Conservation (phyloP, 2,797 vertebrate genomes). For the Labeo calbasu region DNA sequence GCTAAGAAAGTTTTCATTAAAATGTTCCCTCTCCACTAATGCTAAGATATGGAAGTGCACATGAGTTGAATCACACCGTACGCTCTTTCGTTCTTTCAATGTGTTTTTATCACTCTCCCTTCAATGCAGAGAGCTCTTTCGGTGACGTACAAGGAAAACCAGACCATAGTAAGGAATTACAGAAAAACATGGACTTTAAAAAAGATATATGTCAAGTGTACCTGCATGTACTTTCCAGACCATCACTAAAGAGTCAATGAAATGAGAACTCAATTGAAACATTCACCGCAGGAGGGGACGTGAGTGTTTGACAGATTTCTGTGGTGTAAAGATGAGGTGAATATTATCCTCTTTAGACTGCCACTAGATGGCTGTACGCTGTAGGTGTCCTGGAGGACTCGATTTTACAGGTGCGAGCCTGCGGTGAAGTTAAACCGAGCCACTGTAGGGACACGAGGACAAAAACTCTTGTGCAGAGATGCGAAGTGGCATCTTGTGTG, state of each 20-base stretch:
- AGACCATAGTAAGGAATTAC: not conserved
- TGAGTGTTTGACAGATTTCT: not conserved
- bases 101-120: not conserved
- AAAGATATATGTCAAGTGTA: not conserved
- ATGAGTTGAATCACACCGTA: not conserved
- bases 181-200: not conserved
- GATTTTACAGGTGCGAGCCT: constrained; percentile 44
- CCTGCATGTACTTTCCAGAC: not conserved
- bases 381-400: constrained; percentile 58
- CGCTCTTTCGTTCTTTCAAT: not conserved
- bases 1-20: constrained; percentile 84
- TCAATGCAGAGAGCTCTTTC: not conserved
- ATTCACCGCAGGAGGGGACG: not conserved
- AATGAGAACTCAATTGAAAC: not conserved
- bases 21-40: constrained; percentile 73
- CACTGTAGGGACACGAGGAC: not conserved
- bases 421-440: constrained; percentile 5
- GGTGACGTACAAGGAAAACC: not conserved
- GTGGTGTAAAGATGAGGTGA: constrained; percentile 22
- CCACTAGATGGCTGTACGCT: constrained; percentile 70
- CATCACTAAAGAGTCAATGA: not conserved
- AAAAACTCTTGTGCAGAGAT: constrained; percentile 1
- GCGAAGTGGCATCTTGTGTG: not conserved
- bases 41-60: constrained; percentile 47
- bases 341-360: constrained; percentile 48